Conservation (phyloP, 2,888 invertebrate genomes). For the Drosophila peninsularis region DNA sequence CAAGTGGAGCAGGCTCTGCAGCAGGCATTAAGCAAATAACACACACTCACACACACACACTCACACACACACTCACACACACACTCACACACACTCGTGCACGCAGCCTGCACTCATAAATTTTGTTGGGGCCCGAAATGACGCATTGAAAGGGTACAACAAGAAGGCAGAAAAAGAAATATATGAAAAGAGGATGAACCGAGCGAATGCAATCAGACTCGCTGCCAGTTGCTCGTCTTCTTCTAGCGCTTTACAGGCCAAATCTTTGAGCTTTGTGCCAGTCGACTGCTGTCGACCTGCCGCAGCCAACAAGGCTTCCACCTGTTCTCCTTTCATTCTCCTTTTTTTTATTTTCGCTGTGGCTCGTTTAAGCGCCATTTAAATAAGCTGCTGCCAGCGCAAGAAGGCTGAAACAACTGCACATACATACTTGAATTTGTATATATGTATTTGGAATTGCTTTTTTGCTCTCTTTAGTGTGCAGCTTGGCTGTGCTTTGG, state of each 20-base stretch:
- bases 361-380: conserved; percentile 57
- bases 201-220: conserved; percentile 17
- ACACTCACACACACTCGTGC: conserved; percentile 1
- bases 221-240: neutral
- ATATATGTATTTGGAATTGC: conserved; percentile 17
- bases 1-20: conserved; percentile 56
- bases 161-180: neutral
- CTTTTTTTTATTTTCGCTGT: conserved; percentile 20
- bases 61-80: too few species aligned
- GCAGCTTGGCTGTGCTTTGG: conserved; percentile 39
- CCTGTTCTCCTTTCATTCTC: neutral
- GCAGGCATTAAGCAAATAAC: conserved; percentile 50
- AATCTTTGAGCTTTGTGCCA: conserved; percentile 35
- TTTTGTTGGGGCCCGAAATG: conserved; percentile 52
- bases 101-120: conserved; percentile 53
- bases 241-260: conserved; percentile 9
- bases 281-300: conserved; percentile 28
- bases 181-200: conserved; percentile 4
- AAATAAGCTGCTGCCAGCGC: conserved; percentile 52
- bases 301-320: conserved; percentile 19
- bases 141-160: conserved; percentile 49
- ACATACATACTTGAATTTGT: neutral
- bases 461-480: neutral
- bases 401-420: conserved; percentile 24
- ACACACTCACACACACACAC: conserved; percentile 12